Conservation (phyloP, 2,113 vertebrate species). For the Tachysurus fulvidraco region DNA sequence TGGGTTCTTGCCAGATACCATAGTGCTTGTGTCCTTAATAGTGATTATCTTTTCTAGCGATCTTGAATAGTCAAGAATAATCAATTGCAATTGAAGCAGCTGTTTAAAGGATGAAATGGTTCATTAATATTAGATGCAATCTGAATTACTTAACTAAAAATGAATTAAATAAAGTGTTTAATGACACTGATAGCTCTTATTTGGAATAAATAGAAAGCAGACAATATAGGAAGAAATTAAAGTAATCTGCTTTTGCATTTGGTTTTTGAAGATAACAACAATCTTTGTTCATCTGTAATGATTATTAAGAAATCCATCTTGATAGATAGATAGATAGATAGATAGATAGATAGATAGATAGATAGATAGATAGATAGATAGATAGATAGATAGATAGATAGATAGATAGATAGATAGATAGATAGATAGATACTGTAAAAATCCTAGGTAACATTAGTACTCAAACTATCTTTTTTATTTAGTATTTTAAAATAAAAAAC, state of each 20-base stretch:
- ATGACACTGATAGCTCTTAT: neutral
- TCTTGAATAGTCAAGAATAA: constrained; percentile 8
- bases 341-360: too few species aligned
- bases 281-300: too few species aligned
- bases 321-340: too few species aligned
- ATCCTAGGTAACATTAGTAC: neutral
- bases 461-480: too few species aligned
- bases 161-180: neutral
- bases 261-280: neutral
- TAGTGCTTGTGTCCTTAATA: constrained; percentile 50
- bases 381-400: neutral
- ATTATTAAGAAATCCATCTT: too few species aligned
- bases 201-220: neutral
- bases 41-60: constrained; percentile 42
- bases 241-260: neutral
- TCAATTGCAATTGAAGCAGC: constrained; percentile 29
- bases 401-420: neutral
- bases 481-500: neutral
- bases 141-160: neutral
- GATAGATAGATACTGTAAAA: neutral
- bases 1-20: constrained; percentile 61
- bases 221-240: neutral
- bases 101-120: constrained; percentile 13
- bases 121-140: neutral
- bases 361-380: too few species aligned